Evolutionary conservation across 2,888 invertebrate species (phyloP), one percentile per base, ranked within the genome.

Genomic region (Brenthis ino): DNA sequence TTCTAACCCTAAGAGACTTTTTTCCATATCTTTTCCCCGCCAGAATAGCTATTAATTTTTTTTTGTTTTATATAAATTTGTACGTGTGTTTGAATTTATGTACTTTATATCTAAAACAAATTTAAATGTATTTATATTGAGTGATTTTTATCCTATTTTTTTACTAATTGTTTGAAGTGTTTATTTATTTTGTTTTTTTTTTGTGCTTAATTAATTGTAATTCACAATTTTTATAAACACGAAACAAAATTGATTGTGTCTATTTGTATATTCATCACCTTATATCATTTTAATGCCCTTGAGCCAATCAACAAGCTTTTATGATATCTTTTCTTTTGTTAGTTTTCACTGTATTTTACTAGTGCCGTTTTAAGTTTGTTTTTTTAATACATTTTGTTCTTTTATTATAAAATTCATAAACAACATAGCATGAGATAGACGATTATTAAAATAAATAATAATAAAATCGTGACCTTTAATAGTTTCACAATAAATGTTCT

Each of bases 161-260:
- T 54, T 58, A 68, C 64, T 64, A 68, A 64, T 54, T 16, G 64
- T 64, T 33, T 68, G 68, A 58, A 54, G 54, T 63, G 56, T 58
- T 54, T n/a, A 37, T 33, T 67, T 58, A 69, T 74, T 69, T 72
- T 20, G 37, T 63, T 69, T 64, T 64, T 50, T 68, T 20, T 72
- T 54, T 58, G 43, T 43, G 33, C 55, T 60, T 63, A n/a, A 50
- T 50, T 14, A 50, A n/a, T 51, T 16, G 6, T 13, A n/a, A 51
- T 13, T 16, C 51, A 6, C 16, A n/a, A 13, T 6, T 37, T 20
- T 6, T n/a, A 14, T n/a, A 33, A 28, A 57, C 24, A 14, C 43
- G 47, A 58, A 24, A 58, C 8, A 11, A 16, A n/a, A 48, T 1
- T 11, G 48, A 24, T 11, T 24, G 6, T 28, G 14, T 33, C 14